Percentiles rank a stretch among this genome's conserved stretches.
Conservation (phyloP, 2,797 vertebrate genomes). For the Ciconia nigra region DNA sequence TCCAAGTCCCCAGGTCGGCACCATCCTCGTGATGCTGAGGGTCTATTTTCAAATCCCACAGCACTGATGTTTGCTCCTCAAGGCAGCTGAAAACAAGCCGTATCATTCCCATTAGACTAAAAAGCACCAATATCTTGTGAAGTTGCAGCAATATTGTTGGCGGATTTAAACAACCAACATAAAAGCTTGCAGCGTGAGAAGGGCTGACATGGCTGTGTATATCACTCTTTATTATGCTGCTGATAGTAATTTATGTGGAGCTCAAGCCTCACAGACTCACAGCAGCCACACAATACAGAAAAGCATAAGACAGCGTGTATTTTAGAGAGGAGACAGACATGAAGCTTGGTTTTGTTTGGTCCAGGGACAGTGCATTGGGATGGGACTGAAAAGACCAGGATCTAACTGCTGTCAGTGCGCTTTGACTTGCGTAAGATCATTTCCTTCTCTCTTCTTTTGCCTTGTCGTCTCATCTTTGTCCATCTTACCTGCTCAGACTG, state of each 20-base stretch:
- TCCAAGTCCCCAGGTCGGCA: neutral
- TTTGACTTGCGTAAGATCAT: neutral
- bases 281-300: neutral
- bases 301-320: neutral
- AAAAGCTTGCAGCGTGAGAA: neutral
- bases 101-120: conserved; percentile 5
- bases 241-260: neutral
- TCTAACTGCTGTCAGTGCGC: neutral
- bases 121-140: neutral
- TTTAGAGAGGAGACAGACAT: neutral
- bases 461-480: neutral
- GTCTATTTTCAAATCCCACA: neutral
- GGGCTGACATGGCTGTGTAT: neutral
- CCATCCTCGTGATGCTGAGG: neutral
- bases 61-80: neutral
- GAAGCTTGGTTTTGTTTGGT: neutral
- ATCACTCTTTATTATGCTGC: neutral
- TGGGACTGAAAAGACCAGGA: neutral
- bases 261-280: neutral
- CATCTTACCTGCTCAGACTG: neutral
- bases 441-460: neutral
- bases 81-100: conserved; percentile 6
- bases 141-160: neutral
- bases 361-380: neutral
- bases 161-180: neutral